phyloP scores from a whole-genome alignment of 2,797 vertebrate genomes.

The Dermochelys coriacea region DNA sequence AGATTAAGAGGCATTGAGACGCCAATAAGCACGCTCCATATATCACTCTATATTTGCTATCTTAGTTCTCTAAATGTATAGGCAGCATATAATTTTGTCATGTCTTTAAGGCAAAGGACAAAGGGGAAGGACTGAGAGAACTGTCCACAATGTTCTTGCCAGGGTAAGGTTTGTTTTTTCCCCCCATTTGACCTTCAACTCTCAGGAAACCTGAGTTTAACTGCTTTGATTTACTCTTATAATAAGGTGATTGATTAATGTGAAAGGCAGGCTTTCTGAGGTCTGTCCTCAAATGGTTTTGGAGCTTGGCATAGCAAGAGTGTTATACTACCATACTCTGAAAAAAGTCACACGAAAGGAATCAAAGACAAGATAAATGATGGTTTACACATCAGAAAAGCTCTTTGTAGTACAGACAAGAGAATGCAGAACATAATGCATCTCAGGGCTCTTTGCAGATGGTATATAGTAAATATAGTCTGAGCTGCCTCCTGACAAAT shows the following conservation, averaged over 20 bases:
- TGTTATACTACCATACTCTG: conserved; percentile 70
- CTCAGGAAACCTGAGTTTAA: conserved; percentile 69
- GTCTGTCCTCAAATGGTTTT: conserved; percentile 70
- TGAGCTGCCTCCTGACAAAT: conserved; percentile 47
- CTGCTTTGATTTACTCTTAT: conserved; percentile 77
- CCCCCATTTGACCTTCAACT: conserved; percentile 76
- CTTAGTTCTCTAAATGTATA: background rate
- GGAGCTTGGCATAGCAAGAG: conserved; percentile 62
- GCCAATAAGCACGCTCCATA: background rate
- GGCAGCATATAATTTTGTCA: background rate
- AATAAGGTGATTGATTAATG: conserved; percentile 79
- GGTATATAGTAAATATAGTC: conserved; percentile 69
- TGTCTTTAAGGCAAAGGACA: conserved; percentile 20
- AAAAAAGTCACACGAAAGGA: conserved; percentile 79
- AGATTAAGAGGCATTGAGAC: background rate
- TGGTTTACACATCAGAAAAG: conserved; percentile 69
- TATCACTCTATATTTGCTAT: background rate
- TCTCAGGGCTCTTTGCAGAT: conserved; percentile 64
- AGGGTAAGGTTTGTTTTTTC: conserved; percentile 60
- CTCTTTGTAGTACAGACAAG: conserved; percentile 52
- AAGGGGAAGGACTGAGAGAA: conserved; percentile 12
- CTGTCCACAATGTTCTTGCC: conserved; percentile 48
- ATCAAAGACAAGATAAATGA: conserved; percentile 74
- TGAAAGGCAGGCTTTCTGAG: conserved; percentile 76
- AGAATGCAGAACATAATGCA: conserved; percentile 54